Evolutionary conservation across 2,888 invertebrate species (phyloP).

Genomic region (Urechis unicinctus): DNA sequence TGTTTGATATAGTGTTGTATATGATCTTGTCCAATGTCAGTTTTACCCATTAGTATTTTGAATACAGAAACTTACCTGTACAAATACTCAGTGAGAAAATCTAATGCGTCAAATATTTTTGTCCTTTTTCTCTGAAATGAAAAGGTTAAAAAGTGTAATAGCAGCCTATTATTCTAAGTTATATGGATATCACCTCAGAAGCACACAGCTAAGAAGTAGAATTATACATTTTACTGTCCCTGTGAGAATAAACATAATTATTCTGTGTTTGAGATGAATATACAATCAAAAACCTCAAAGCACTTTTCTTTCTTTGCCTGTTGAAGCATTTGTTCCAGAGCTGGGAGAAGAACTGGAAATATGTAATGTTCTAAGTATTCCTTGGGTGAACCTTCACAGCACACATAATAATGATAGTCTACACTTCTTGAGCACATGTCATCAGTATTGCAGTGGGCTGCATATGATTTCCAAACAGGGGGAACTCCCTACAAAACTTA

Average conservation of each 20-base stretch:
- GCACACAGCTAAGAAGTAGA: background rate
- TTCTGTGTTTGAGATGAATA: too few relatives aligned
- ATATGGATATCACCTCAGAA: too few relatives aligned
- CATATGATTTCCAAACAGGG: too few relatives aligned
- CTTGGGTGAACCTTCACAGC: constrained; percentile 35
- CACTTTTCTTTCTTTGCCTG: constrained; percentile 47
- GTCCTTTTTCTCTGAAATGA: constrained; percentile 44
- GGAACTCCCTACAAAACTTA: constrained; percentile 21
- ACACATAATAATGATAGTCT: background rate
- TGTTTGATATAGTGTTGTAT: background rate
- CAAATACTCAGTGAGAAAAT: constrained; percentile 46
- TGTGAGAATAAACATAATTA: too few relatives aligned
- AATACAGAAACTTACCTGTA: constrained; percentile 34
- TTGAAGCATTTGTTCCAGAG: constrained; percentile 45
- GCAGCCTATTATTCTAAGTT: too few relatives aligned
- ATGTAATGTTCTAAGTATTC: constrained; percentile 47
- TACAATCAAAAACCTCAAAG: constrained; percentile 38
- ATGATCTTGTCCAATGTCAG: background rate
- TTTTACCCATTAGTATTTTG: background rate
- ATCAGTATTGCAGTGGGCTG: background rate
- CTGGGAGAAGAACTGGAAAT: constrained; percentile 46
- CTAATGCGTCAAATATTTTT: constrained; percentile 49
- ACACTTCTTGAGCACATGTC: background rate
- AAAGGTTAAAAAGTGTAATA: too few relatives aligned
- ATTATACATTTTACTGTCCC: too few relatives aligned